These are phyloP conservation scores for Acipenser oxyrinchus DNA, from an alignment of 2,797 vertebrate species.

Conservation along the genomic window DNA sequence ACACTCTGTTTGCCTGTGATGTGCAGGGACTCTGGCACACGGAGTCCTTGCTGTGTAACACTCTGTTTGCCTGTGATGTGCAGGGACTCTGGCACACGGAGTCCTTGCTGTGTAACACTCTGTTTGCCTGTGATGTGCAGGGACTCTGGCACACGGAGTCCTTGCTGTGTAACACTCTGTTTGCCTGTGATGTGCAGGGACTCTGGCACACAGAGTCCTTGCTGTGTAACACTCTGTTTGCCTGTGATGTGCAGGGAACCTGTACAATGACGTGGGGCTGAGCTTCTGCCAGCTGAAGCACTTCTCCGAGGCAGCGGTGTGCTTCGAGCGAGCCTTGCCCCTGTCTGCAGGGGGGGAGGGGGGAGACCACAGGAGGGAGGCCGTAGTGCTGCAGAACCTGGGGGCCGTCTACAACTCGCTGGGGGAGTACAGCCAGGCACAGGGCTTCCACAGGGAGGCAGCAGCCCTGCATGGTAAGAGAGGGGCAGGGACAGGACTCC, in stretches of 20 bases:
- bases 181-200: conserved; percentile 41
- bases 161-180: not conserved
- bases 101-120: no score
- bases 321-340: conserved; percentile 60
- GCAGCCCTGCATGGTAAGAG: conserved; percentile 54
- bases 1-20: no score
- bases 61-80: no score
- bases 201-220: conserved; percentile 31
- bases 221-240: not conserved
- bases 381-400: conserved; percentile 69
- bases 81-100: no score
- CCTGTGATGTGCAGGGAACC: conserved; percentile 46
- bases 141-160: no score
- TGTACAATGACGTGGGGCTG: conserved; percentile 70
- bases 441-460: conserved; percentile 58
- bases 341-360: conserved; percentile 17
- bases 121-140: no score
- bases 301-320: conserved; percentile 61
- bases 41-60: no score
- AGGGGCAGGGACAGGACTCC: not conserved
- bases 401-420: conserved; percentile 64
- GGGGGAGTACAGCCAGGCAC: conserved; percentile 45
- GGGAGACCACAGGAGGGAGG: conserved; percentile 33
- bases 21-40: no score
- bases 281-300: conserved; percentile 64